phyloP scores from a whole-genome alignment of 2,888 invertebrate genomes.

The Deilephila elpenor region DNA sequence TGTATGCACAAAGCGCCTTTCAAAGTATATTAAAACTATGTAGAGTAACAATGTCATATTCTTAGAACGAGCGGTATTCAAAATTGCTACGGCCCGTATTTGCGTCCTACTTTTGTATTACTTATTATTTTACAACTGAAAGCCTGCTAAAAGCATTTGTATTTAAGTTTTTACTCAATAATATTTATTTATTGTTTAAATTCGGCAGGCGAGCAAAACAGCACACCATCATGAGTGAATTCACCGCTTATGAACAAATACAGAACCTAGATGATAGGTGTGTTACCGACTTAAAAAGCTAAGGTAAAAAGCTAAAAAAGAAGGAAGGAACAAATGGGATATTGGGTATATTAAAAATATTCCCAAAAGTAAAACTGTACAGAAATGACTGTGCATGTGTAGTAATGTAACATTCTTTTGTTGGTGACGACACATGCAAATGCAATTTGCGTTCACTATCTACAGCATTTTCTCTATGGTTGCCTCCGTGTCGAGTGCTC shows the following conservation, averaged over 20 bases:
- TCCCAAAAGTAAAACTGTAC: not conserved
- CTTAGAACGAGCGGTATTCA: not conserved
- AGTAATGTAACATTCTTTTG: not conserved
- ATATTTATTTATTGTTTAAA: no score
- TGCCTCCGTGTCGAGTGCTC: slow-evolving; percentile 4
- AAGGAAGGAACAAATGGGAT: no score
- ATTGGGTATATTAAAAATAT: not conserved
- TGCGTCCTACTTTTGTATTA: slow-evolving; percentile 2
- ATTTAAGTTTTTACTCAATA: no score
- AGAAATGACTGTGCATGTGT: not conserved
- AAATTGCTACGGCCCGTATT: not conserved
- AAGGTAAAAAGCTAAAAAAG: no score
- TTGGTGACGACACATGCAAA: not conserved
- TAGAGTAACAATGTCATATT: not conserved
- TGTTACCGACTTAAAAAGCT: no score
- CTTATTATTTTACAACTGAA: no score
- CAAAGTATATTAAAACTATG: not conserved
- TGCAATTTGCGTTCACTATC: not conserved
- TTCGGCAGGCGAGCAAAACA: no score
- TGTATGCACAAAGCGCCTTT: not conserved
- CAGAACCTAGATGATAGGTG: no score
- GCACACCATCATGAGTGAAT: no score
- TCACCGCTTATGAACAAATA: no score
- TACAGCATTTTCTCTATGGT: not conserved
- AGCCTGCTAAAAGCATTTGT: no score